phyloP scores from a whole-genome alignment of 2,113 vertebrate species.

The Ascaphus truei region DNA sequence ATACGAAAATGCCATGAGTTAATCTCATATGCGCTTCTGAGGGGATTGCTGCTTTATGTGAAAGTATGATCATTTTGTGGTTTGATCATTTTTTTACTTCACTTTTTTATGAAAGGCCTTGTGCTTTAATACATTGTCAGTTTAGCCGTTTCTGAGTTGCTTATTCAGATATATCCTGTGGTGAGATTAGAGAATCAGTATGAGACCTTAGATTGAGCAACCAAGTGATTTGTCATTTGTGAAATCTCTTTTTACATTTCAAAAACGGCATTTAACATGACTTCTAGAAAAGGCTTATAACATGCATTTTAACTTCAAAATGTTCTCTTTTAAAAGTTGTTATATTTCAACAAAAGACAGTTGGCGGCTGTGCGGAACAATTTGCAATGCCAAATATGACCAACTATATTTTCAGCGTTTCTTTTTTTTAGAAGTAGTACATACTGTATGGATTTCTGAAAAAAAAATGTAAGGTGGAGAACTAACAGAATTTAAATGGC shows the following conservation, averaged over 20 bases:
- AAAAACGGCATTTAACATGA: conserved; percentile 59
- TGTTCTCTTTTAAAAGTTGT: conserved; percentile 63
- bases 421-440: conserved; percentile 61
- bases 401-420: conserved; percentile 66
- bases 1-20: too few species aligned
- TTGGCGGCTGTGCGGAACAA: conserved; percentile 68
- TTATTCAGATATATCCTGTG: conserved; percentile 34
- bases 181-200: conserved; percentile 36
- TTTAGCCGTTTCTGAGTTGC: conserved; percentile 20
- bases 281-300: conserved; percentile 58
- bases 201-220: conserved; percentile 36
- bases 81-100: conserved; percentile 27
- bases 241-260: conserved; percentile 47
- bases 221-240: conserved; percentile 38
- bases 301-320: conserved; percentile 71
- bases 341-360: conserved; percentile 71
- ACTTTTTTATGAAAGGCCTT: conserved; percentile 19
- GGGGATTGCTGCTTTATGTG: too few species aligned
- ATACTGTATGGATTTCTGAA: conserved; percentile 65
- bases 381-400: conserved; percentile 68
- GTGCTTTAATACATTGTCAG: conserved; percentile 34
- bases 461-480: conserved; percentile 65
- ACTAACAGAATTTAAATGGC: conserved; percentile 72
- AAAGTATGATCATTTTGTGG: conserved; percentile 21
- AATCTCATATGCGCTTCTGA: too few species aligned